Evolutionary conservation across 2,888 invertebrate genomes (phyloP), one percentile per base, ranked within the genome.

Genomic region (Scaptomyza flava): DNA sequence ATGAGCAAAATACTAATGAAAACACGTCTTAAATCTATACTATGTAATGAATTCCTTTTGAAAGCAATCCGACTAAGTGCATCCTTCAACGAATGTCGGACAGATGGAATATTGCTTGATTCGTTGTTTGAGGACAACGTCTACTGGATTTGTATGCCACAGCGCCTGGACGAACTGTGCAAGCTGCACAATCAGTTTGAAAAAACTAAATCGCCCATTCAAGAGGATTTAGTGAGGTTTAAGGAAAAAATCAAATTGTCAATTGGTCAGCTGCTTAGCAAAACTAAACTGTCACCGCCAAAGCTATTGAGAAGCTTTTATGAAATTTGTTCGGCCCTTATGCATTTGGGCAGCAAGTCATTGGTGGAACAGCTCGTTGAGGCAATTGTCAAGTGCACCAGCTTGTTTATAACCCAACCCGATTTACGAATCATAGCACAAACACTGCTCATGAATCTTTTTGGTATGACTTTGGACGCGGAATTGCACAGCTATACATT

Each of bases 1-100:
- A 6, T 76, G 14, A 42, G 45, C 9, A 59, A 50, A 0, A 0
- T 68, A n/a, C 70, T 84, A 6, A 68, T 70, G 9, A 63, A 83
- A 11, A 79, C 87, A 3, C 89, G 91, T 3, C 64, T 90, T 0
- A 77, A 89, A 23, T 87, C 89, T 11, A 43, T 90, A 3, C 60
- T 88, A 0, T 62, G 87, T 3, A 78, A 81, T 34, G 88, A 77
- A 7, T 61, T 87, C 4, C 60, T 91, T 46, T 73, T 86, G 36
- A 77, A 87, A 30, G 53, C 71, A 1, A 20, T 68, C 0, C 11
- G 31, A 4, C 54, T 71, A 3, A 81, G 78, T 36, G 6, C 57
- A 1, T 12, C n/a, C 0, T 20, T 14, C 0, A 14, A 64, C 0
- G 54, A 61, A 6, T 30, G 20, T 6, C 2, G 0, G 0, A 3